A percentile compares a stretch with the other conserved stretches of the same genome.
Evolutionary conservation across 2,113 vertebrate genomes (phyloP).

Genomic region (Ascaphus truei): DNA sequence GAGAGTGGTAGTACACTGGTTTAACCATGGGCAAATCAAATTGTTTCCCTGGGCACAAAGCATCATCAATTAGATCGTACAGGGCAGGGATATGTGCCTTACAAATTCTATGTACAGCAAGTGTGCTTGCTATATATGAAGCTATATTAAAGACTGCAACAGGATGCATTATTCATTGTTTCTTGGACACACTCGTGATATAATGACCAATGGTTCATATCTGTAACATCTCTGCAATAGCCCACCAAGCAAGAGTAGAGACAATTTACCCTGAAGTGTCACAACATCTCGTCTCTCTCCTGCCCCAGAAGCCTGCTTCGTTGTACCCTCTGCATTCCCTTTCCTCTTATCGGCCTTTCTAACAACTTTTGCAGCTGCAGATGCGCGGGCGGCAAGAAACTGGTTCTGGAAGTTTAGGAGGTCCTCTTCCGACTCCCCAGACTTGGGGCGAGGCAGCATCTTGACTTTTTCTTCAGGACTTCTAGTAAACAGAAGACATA

Average conservation of each 20-base stretch:
- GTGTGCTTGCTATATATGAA: too few relatives aligned
- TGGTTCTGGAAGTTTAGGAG: constrained; percentile 80
- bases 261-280: constrained; percentile 70
- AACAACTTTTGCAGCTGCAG: constrained; percentile 71
- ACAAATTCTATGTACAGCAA: too few relatives aligned
- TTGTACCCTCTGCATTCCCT: constrained; percentile 44
- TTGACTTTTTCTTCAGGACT: neutral
- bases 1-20: too few relatives aligned
- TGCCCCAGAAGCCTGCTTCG: neutral
- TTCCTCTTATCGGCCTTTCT: constrained; percentile 81
- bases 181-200: too few relatives aligned
- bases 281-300: constrained; percentile 74
- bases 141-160: too few relatives aligned
- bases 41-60: too few relatives aligned
- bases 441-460: constrained; percentile 87
- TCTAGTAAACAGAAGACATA: neutral
- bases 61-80: too few relatives aligned
- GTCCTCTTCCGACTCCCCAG: constrained; percentile 86
- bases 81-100: too few relatives aligned
- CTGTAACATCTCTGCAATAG: too few relatives aligned
- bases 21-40: too few relatives aligned
- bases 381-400: constrained; percentile 73
- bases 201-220: too few relatives aligned
- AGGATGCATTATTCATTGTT: too few relatives aligned
- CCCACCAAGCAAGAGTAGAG: neutral